Evolutionary conservation across 1,140 invertebrate species (phyloP).

Genomic region (Daktulosphaira vitifoliae): DNA sequence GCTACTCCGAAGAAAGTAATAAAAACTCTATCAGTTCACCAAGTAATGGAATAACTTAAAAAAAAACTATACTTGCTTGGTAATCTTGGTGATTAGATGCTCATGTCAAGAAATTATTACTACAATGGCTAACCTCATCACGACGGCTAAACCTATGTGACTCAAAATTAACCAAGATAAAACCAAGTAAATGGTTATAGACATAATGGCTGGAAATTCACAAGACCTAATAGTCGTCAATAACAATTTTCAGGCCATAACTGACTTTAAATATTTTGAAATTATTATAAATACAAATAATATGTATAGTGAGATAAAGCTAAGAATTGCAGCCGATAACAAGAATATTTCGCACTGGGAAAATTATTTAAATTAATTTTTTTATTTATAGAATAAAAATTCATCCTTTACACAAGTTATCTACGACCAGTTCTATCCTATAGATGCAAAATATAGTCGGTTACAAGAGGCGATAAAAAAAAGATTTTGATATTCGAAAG

Average conservation of each 20-base stretch:
- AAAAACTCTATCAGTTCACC: no score
- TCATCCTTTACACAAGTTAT: not conserved
- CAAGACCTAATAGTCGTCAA: not conserved
- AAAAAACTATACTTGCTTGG: no score
- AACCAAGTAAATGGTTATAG: not conserved
- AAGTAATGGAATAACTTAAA: no score
- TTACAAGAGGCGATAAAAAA: not conserved
- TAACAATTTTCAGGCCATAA: not conserved
- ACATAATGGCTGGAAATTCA: not conserved
- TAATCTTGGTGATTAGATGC: no score
- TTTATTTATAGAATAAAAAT: slow-evolving; percentile 5
- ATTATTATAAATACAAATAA: not conserved
- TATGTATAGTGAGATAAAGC: slow-evolving; percentile 1
- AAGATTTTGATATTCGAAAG: not conserved
- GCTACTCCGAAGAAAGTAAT: no score
- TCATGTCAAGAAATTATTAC: not conserved
- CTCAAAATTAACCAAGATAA: not conserved
- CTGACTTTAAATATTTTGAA: slow-evolving; percentile 1
- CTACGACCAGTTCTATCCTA: not conserved
- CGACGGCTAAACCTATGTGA: not conserved
- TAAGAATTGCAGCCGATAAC: not conserved
- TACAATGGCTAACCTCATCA: not conserved
- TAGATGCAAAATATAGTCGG: no score
- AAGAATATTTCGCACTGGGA: not conserved
- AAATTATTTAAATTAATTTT: no score